Conservation (phyloP, 2,888 invertebrate genomes). For the Dasysyrphus tricinctus region DNA sequence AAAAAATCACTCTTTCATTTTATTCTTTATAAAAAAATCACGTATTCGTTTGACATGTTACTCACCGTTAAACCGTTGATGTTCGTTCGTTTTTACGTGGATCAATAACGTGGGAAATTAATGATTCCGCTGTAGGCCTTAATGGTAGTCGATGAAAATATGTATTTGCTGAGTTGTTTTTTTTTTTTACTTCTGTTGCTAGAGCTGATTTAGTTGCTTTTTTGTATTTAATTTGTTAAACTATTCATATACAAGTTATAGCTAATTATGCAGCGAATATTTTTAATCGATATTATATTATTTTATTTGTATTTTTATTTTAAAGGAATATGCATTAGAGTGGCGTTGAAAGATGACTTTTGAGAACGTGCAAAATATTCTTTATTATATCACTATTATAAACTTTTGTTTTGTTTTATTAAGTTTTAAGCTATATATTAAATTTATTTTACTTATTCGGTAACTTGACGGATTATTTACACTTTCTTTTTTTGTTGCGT, state of each 20-base stretch:
- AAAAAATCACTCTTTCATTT: no score
- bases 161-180: conserved; percentile 22
- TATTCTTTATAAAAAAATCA: no score
- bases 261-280: conserved; percentile 46
- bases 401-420: conserved; percentile 34
- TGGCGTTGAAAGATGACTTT: conserved; percentile 51
- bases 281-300: conserved; percentile 38
- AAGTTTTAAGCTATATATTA: conserved; percentile 39
- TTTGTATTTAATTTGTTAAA: conserved; percentile 45
- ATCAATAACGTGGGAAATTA: conserved; percentile 75
- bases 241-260: conserved; percentile 47
- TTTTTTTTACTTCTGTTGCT: not conserved
- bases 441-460: conserved; percentile 38
- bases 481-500: conserved; percentile 63
- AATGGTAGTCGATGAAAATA: conserved; percentile 43
- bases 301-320: conserved; percentile 34
- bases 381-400: conserved; percentile 27
- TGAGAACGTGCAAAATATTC: conserved; percentile 55
- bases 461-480: conserved; percentile 70
- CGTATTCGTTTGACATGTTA: conserved; percentile 22
- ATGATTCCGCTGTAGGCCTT: conserved; percentile 60
- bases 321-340: conserved; percentile 56
- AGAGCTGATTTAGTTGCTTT: conserved; percentile 29
- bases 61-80: conserved; percentile 77
- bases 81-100: conserved; percentile 76